Percentiles rank a stretch among this genome's conserved stretches.
Evolutionary conservation across 2,113 vertebrate species (phyloP).

Genomic region (Melanerpes formicivorus): DNA sequence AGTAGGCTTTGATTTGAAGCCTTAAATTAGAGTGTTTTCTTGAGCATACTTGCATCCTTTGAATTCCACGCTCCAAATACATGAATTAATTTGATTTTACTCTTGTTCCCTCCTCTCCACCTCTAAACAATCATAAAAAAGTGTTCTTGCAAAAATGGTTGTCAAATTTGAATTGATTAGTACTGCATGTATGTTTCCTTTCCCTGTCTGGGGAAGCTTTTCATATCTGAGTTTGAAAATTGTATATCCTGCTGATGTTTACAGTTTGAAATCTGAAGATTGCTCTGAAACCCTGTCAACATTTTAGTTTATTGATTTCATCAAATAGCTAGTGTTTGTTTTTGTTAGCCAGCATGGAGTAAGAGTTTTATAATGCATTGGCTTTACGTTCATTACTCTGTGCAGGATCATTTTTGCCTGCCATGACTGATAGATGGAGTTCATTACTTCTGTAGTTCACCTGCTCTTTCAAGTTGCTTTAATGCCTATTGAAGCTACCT

Average conservation of each 20-base stretch:
- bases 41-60: neutral
- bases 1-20: neutral
- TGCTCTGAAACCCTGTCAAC: neutral
- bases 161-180: neutral
- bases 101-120: neutral
- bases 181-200: accelerated
- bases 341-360: neutral
- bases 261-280: neutral
- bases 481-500: neutral
- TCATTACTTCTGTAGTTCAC: neutral
- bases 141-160: neutral
- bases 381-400: neutral
- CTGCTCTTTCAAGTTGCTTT: neutral
- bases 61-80: neutral
- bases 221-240: neutral
- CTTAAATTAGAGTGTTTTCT: neutral
- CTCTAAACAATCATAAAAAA: neutral
- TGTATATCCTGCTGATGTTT: neutral
- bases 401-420: neutral
- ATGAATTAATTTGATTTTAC: neutral
- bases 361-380: neutral
- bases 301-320: neutral
- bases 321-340: neutral
- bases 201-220: neutral
- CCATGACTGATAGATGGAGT: neutral